Percentiles rank a stretch among this genome's conserved stretches.
Conservation (phyloP, 2,797 vertebrate species). For the Gallinago nigripennis region DNA sequence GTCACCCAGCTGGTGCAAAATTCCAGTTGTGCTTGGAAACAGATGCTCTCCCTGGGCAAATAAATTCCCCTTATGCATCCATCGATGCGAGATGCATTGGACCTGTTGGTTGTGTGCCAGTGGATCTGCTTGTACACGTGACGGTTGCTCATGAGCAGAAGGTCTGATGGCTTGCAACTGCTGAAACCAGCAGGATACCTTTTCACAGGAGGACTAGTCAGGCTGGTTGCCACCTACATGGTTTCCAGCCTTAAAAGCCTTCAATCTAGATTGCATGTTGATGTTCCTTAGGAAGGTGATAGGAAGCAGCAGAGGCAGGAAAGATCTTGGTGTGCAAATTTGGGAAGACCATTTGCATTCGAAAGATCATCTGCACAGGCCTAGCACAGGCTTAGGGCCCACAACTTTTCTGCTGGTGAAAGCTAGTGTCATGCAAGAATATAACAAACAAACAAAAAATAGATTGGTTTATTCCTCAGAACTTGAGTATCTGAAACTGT, state of each 20-base stretch:
- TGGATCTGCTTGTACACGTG: background rate
- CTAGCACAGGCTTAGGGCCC: background rate
- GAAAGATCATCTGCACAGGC: background rate
- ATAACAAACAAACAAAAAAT: background rate
- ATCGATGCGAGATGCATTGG: accelerated
- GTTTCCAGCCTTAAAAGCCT: conserved; percentile 37
- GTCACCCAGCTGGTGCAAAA: background rate
- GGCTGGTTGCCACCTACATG: conserved; percentile 58
- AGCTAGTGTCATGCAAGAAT: background rate
- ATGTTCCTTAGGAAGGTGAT: conserved; percentile 8
- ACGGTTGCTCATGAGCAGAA: background rate
- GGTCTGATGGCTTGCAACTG: background rate
- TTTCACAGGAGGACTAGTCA: background rate
- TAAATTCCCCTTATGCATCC: background rate
- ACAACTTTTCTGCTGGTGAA: background rate
- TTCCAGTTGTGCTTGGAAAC: background rate
- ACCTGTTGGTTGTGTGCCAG: background rate
- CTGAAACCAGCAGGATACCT: conserved; percentile 42
- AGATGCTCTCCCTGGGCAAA: background rate
- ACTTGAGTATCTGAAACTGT: background rate
- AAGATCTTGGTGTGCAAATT: conserved; percentile 44
- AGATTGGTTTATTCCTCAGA: background rate
- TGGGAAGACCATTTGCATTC: conserved; percentile 31
- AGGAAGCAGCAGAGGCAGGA: conserved; percentile 16
- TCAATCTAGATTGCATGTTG: conserved; percentile 53